Conservation (phyloP, 2,113 vertebrate genomes). For the Pongo abelii region DNA sequence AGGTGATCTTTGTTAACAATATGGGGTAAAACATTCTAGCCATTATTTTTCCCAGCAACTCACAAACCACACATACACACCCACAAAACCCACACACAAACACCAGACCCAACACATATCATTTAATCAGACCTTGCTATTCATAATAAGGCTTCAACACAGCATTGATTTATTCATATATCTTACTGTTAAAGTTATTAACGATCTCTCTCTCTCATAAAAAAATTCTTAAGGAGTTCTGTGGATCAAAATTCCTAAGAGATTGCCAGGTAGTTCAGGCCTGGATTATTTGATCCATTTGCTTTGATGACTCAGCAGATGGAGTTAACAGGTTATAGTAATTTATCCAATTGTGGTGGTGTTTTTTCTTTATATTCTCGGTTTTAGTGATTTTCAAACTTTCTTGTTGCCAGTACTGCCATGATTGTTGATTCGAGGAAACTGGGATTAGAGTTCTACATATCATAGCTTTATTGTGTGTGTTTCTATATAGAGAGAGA, state of each 20-base stretch:
- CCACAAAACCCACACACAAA: background rate
- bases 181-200: constrained; percentile 27
- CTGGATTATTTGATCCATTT: background rate
- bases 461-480: background rate
- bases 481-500: background rate
- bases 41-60: background rate
- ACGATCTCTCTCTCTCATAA: background rate
- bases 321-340: background rate
- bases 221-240: background rate
- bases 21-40: background rate
- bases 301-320: background rate
- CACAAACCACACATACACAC: background rate
- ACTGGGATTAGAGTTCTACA: background rate
- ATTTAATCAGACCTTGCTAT: background rate
- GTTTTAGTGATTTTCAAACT: background rate
- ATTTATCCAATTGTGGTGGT: background rate
- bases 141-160: background rate
- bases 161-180: background rate
- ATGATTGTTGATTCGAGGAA: background rate
- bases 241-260: background rate
- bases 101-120: background rate
- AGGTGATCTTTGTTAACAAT: background rate
- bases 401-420: background rate
- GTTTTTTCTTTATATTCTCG: background rate
- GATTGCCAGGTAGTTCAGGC: background rate